Percentiles rank a stretch among this genome's conserved stretches.
Conservation (phyloP, 2,888 invertebrate species). For the Chaetogeoica ovagalla region DNA sequence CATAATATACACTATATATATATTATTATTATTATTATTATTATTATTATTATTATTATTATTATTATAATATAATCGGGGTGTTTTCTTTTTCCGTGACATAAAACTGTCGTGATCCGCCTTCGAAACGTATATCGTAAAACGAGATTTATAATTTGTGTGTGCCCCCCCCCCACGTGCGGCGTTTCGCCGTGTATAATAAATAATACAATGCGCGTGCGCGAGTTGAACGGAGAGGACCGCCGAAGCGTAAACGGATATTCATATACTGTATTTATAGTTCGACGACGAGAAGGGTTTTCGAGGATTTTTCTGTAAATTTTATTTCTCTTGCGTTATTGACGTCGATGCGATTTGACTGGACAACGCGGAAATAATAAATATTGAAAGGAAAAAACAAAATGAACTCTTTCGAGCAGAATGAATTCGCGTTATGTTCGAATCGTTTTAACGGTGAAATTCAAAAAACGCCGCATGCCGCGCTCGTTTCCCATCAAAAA, state of each 20-base stretch:
- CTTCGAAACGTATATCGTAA: constrained; percentile 32
- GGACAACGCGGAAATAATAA: constrained; percentile 5
- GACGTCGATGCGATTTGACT: background rate
- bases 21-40: too few species aligned
- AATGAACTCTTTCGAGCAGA: too few species aligned
- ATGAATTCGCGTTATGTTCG: too few species aligned
- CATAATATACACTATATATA: background rate
- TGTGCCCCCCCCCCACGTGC: background rate
- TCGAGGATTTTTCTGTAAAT: background rate
- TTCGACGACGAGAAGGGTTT: constrained; percentile 20
- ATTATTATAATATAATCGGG: constrained; percentile 12
- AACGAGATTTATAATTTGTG: constrained; percentile 33
- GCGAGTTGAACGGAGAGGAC: too few species aligned
- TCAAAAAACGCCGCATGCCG: too few species aligned
- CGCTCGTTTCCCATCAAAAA: too few species aligned
- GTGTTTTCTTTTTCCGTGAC: background rate
- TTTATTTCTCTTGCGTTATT: background rate
- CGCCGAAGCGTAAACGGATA: background rate
- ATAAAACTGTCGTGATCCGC: constrained; percentile 29
- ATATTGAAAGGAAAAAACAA: too few species aligned
- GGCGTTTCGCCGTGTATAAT: background rate
- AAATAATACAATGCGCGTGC: background rate
- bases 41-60: too few species aligned
- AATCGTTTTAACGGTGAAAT: too few species aligned
- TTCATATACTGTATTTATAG: background rate